A percentile compares a stretch with the other conserved stretches of the same genome.
These are phyloP conservation scores for Myanophis thanlyinensis DNA, from an alignment of 2,113 vertebrate species.

Conservation along the genomic window DNA sequence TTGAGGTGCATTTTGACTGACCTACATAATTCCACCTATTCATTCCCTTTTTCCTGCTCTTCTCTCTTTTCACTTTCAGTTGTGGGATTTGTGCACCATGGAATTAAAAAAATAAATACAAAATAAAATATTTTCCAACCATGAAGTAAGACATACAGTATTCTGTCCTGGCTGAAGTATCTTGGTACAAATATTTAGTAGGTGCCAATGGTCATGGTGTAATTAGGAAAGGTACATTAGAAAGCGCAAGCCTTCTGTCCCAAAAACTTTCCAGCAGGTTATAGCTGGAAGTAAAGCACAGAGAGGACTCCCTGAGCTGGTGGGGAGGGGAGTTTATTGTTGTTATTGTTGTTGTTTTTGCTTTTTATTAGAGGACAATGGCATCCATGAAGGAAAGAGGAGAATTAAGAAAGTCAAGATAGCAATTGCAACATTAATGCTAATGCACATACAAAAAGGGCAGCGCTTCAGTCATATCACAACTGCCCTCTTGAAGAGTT, in stretches of 20 bases:
- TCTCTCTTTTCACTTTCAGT: background rate
- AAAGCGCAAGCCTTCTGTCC: background rate
- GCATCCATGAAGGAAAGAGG: too few relatives aligned
- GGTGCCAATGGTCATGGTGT: background rate
- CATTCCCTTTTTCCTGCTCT: background rate
- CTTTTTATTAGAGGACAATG: slow-evolving; percentile 51
- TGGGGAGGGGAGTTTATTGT: background rate
- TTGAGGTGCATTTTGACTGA: background rate
- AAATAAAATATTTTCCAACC: background rate
- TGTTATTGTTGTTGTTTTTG: slow-evolving; percentile 10
- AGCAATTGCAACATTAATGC: too few relatives aligned
- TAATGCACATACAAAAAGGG: too few relatives aligned
- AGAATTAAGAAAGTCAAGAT: too few relatives aligned
- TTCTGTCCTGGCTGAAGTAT: background rate
- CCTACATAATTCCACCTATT: background rate
- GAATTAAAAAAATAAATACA: background rate
- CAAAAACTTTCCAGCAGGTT: background rate
- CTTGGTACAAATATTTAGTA: background rate
- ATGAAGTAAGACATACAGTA: background rate
- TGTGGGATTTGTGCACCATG: background rate
- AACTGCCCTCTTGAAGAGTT: too few relatives aligned
- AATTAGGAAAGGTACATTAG: background rate
- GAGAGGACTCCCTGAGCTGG: slow-evolving; percentile 26
- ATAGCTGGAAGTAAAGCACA: background rate
- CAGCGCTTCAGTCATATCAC: too few relatives aligned